phyloP scores from a whole-genome alignment of 1,140 invertebrate species.

The Paralvinella palmiformis region DNA sequence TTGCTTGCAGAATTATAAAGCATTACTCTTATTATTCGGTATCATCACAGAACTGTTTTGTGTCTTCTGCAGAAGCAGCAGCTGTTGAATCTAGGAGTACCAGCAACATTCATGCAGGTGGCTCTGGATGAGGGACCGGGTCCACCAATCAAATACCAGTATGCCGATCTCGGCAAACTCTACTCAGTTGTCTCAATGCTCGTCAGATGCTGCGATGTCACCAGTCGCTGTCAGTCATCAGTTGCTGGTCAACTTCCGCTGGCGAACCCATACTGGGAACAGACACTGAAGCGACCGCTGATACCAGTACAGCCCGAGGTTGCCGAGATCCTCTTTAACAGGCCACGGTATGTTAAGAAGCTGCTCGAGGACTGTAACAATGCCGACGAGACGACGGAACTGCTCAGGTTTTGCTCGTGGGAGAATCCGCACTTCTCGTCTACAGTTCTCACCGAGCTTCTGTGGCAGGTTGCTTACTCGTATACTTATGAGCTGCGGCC shows the following conservation, averaged over 20 bases:
- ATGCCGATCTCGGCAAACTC: constrained; percentile 87
- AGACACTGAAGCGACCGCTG: constrained; percentile 61
- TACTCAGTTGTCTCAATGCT: constrained; percentile 89
- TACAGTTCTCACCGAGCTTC: constrained; percentile 76
- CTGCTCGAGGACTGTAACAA: constrained; percentile 88
- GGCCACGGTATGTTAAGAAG: constrained; percentile 81
- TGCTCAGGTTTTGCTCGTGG: constrained; percentile 82
- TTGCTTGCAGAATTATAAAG: too few species aligned
- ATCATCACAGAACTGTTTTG: not conserved
- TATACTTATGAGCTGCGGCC: constrained; percentile 90
- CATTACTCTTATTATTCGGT: not conserved
- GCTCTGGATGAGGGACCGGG: constrained; percentile 89
- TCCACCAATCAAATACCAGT: constrained; percentile 91
- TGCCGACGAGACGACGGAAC: constrained; percentile 80
- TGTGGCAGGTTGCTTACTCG: constrained; percentile 83
- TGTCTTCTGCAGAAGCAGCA: constrained; percentile 42
- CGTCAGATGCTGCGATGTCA: constrained; percentile 87
- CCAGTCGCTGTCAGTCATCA: constrained; percentile 69
- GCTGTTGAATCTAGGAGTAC: constrained; percentile 71
- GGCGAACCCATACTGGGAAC: constrained; percentile 78
- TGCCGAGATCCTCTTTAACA: constrained; percentile 73
- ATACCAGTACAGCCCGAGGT: constrained; percentile 70
- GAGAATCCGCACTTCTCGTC: constrained; percentile 91
- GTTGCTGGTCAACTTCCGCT: constrained; percentile 55
- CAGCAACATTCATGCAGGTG: constrained; percentile 81